Evolutionary conservation across 2,888 invertebrate genomes (phyloP).

Genomic region (Trachelus iudaicus): DNA sequence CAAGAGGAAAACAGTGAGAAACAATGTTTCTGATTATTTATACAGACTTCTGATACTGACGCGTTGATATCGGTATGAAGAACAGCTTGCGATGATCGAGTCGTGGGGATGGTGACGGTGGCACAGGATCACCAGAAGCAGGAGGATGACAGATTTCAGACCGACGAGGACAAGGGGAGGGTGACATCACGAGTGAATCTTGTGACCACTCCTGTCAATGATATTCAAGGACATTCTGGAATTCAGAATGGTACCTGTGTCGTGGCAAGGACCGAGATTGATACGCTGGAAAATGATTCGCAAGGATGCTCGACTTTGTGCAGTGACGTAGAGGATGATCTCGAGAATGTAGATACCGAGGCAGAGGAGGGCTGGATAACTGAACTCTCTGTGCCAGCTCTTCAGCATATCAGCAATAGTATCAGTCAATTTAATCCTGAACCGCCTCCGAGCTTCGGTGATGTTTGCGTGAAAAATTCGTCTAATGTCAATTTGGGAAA

Average conservation of each 20-base stretch:
- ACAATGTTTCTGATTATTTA: not conserved
- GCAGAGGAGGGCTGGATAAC: slow-evolving; percentile 16
- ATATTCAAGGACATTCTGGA: not conserved
- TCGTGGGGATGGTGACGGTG: slow-evolving; percentile 41
- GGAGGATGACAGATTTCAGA: slow-evolving; percentile 23
- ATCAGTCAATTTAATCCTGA: slow-evolving; percentile 16
- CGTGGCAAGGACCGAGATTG: not conserved
- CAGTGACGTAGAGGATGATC: slow-evolving; percentile 41
- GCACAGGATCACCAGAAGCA: slow-evolving; percentile 34
- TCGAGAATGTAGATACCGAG: slow-evolving; percentile 6
- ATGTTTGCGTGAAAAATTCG: slow-evolving; percentile 75
- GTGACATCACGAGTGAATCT: not conserved
- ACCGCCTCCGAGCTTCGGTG: slow-evolving; percentile 69
- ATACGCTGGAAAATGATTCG: slow-evolving; percentile 9
- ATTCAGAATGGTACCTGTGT: not conserved
- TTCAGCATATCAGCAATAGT: slow-evolving; percentile 33
- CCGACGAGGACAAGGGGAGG: slow-evolving; percentile 19
- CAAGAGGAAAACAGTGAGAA: not conserved
- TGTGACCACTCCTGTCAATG: not conserved
- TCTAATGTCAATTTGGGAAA: slow-evolving; percentile 81
- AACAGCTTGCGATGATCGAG: not conserved
- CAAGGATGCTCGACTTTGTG: slow-evolving; percentile 35
- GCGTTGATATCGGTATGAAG: not conserved
- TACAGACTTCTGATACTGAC: not conserved
- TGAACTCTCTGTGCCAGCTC: slow-evolving; percentile 11